Evolutionary conservation across 2,113 vertebrate genomes (phyloP).

Genomic region (Prochilodus magdalenae): DNA sequence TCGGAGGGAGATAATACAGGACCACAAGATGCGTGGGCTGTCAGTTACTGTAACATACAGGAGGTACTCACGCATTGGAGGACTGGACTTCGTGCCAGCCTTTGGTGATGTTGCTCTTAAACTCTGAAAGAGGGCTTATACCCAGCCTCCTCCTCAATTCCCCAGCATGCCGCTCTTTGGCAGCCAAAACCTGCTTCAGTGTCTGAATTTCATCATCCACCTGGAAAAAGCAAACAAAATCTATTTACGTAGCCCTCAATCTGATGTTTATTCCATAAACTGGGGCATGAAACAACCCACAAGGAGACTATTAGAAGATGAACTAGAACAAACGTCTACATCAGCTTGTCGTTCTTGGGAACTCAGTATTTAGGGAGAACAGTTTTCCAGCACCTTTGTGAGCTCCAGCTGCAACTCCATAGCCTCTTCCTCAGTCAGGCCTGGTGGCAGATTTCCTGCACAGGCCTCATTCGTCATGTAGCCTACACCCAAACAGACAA

Average conservation of each 20-base stretch:
- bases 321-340: too few species aligned
- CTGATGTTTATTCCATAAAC: too few species aligned
- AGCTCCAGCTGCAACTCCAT: slow-evolving; percentile 86
- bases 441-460: slow-evolving; percentile 66
- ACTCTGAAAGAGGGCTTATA: slow-evolving; percentile 82
- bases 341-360: too few species aligned
- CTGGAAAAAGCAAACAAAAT: slow-evolving; percentile 64
- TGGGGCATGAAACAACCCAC: too few species aligned
- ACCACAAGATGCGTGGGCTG: not conserved
- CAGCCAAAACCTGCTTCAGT: slow-evolving; percentile 89
- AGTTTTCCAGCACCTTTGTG: slow-evolving; percentile 77
- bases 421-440: slow-evolving; percentile 82
- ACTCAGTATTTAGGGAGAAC: not conserved
- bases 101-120: slow-evolving; percentile 89
- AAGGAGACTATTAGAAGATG: too few species aligned
- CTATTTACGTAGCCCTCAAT: not conserved
- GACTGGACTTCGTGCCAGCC: slow-evolving; percentile 94
- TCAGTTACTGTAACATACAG: not conserved
- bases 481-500: slow-evolving; percentile 23
- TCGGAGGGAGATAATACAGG: not conserved
- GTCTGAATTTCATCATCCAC: slow-evolving; percentile 95
- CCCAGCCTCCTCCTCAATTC: slow-evolving; percentile 92
- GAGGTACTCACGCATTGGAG: slow-evolving; percentile 86
- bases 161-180: slow-evolving; percentile 88
- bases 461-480: slow-evolving; percentile 70